Evolutionary conservation across 2,888 invertebrate species (phyloP), one percentile per base, ranked within the genome.

Genomic region (Sinelater perroti): DNA sequence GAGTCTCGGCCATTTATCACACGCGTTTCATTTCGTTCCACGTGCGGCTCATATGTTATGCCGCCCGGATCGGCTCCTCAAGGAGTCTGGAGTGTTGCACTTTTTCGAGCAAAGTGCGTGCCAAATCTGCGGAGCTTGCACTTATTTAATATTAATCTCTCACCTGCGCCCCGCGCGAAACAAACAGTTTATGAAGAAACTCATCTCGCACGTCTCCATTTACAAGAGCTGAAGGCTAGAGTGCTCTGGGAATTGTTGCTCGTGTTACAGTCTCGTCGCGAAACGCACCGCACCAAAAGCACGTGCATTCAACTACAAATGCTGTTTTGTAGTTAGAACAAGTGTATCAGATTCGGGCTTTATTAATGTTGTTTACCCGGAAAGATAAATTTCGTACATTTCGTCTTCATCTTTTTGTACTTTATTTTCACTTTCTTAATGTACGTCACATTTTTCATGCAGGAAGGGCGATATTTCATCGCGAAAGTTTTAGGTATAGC

Each of bases 41-140:
- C 72, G 70, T 72, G 71, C 64, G 60, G 62, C 70, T 73, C 67
- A 71, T 70, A 67, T 72, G 72, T 68, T 72, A 71, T 67, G 63
- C 70, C 65, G 60, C 50, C 66, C 53, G 52, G 63, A 50, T 56
- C 52, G 10, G 54, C 36, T 54, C 30, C 46, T 24, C 36, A 45
- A 44, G 38, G 35, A 47, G 31, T 54, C 38, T 31, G 40, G 33
- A 35, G 38, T 36, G 54, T 47, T 54, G 46, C 28, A 54, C 36
- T 53, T 53, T 35, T 44, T 17, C 16, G 14, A 14, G 26, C 24
- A 40, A 40, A 40, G 24, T 40, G 16, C 24, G 24, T 40, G 14
- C 24, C 40, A 40, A 40, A 40, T 13, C 24, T 17, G 14, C 1
- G 21, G 3, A 40, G 13, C 21, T 7, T 24, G 4, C 20, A 11